These are phyloP conservation scores for Taenaris catops DNA, from an alignment of 2,888 invertebrate species.

Conservation along the genomic window DNA sequence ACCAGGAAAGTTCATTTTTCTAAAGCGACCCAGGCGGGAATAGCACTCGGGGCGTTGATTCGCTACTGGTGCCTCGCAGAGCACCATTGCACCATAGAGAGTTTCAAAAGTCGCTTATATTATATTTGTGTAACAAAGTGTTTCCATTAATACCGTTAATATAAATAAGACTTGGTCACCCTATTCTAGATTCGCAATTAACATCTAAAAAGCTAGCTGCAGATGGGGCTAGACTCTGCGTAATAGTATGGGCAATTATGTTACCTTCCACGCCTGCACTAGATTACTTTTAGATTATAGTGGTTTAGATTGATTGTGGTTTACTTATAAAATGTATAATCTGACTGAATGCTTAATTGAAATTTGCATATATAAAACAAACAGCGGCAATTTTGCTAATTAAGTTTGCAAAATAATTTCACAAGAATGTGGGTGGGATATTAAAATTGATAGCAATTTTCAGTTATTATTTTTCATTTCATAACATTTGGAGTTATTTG, in stretches of 20 bases:
- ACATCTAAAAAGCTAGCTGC: constrained; percentile 24
- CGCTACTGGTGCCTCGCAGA: no score
- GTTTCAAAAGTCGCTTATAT: no score
- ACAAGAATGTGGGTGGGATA: constrained; percentile 1
- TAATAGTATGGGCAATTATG: constrained; percentile 18
- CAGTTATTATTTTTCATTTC: no score
- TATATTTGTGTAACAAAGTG: no score
- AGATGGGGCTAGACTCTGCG: constrained; percentile 7
- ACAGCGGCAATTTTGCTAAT: constrained; percentile 2
- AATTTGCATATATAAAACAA: constrained; percentile 10
- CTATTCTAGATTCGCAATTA: constrained; percentile 43
- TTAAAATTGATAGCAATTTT: neutral
- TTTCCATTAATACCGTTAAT: no score
- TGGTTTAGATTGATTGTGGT: constrained; percentile 10
- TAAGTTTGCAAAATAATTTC: constrained; percentile 6
- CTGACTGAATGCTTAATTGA: constrained; percentile 5
- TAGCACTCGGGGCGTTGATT: no score
- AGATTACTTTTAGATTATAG: constrained; percentile 13
- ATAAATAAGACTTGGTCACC: no score
- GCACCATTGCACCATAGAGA: no score
- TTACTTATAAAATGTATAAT: constrained; percentile 12
- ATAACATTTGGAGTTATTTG: no score
- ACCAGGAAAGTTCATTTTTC: no score
- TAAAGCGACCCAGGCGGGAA: no score
- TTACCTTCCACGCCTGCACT: constrained; percentile 11